A percentile compares a stretch with the other conserved stretches of the same genome.
Evolutionary conservation across 1,140 invertebrate species (phyloP).

Genomic region (Aporrectodea caliginosa): DNA sequence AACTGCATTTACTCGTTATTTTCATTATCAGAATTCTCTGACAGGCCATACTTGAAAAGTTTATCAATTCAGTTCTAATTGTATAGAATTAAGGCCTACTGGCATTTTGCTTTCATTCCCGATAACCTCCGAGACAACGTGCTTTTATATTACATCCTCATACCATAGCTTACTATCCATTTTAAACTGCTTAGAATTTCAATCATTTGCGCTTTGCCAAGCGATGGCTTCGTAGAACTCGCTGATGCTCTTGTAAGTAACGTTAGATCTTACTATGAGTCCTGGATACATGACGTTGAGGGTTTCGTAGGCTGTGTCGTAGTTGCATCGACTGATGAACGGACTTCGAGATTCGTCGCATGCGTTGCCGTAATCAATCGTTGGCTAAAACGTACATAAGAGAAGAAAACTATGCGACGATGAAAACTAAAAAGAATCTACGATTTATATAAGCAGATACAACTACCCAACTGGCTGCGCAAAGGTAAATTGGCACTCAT

Average conservation of each 20-base stretch:
- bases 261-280: background rate
- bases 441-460: background rate
- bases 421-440: background rate
- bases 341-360: constrained; percentile 39
- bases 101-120: too few species aligned
- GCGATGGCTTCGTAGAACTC: too few species aligned
- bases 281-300: constrained; percentile 53
- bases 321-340: constrained; percentile 54
- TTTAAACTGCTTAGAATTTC: too few species aligned
- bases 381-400: constrained; percentile 48
- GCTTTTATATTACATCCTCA: too few species aligned
- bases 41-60: too few species aligned
- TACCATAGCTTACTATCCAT: too few species aligned
- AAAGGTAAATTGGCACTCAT: background rate
- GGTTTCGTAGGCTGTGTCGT: constrained; percentile 52
- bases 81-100: too few species aligned
- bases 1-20: too few species aligned
- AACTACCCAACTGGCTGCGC: background rate
- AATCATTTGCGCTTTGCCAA: too few species aligned
- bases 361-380: constrained; percentile 50
- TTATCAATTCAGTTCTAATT: too few species aligned
- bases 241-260: background rate
- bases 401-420: background rate
- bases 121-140: too few species aligned
- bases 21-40: too few species aligned